Evolutionary conservation across 2,113 vertebrate species (phyloP).

Genomic region (Chiloscyllium plagiosum): DNA sequence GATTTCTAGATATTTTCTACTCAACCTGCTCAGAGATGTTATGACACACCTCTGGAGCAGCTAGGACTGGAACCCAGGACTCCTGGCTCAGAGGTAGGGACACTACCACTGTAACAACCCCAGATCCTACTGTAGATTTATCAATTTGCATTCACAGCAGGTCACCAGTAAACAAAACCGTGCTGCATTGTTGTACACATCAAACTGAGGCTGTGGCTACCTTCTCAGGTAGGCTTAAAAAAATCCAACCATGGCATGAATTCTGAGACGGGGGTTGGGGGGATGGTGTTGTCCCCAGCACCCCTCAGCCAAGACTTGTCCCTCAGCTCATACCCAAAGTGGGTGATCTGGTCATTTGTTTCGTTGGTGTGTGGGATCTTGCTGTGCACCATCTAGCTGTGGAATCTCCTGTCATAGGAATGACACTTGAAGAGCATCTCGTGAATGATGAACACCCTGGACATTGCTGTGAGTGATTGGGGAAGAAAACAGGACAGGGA

Average conservation of each 20-base stretch:
- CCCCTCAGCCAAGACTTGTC: neutral
- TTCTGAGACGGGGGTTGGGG: neutral
- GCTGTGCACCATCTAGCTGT: neutral
- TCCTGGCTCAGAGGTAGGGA: no score
- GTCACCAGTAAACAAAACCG: neutral
- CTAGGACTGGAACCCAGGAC: no score
- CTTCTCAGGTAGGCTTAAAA: neutral
- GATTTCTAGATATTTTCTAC: no score
- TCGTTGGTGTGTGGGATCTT: neutral
- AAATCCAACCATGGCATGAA: neutral
- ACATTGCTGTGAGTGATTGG: neutral
- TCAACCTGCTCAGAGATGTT: no score
- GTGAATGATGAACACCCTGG: neutral
- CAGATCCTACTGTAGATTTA: neutral
- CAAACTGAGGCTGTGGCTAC: neutral
- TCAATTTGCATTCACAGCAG: neutral
- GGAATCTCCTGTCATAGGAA: neutral
- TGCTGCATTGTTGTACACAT: neutral
- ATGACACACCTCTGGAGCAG: no score
- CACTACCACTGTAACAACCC: no score
- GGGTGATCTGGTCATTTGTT: neutral
- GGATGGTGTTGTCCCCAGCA: no score
- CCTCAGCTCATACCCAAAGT: neutral
- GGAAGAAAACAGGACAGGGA: neutral
- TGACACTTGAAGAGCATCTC: neutral